These are phyloP conservation scores for Alcis repandata DNA, from an alignment of 2,888 invertebrate genomes.

Conservation along the genomic window DNA sequence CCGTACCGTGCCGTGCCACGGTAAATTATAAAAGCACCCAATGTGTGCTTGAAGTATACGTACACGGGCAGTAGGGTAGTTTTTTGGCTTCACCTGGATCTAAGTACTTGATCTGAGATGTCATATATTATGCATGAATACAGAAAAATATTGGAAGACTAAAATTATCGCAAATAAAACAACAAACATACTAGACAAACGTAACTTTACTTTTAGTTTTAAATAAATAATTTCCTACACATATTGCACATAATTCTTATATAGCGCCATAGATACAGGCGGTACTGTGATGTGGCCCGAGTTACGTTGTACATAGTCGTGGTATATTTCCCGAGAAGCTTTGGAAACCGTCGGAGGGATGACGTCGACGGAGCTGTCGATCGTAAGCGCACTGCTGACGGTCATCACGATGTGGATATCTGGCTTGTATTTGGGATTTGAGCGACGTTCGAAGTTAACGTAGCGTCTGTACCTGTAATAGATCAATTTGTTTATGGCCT, in stretches of 20 bases:
- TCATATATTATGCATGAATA: no score
- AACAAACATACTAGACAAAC: not conserved
- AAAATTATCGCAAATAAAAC: not conserved
- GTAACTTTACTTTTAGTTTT: constrained; percentile 4
- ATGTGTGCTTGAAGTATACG: no score
- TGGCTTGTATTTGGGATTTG: constrained; percentile 81
- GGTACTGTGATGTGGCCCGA: constrained; percentile 70
- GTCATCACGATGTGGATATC: constrained; percentile 86
- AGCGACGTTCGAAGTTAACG: constrained; percentile 88
- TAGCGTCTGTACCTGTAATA: constrained; percentile 85
- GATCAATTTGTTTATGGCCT: not conserved
- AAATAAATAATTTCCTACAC: constrained; percentile 13
- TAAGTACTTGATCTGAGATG: no score
- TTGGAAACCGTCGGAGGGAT: constrained; percentile 89
- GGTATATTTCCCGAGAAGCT: constrained; percentile 89
- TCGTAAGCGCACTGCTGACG: constrained; percentile 88
- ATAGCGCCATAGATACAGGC: constrained; percentile 1
- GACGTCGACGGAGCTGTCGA: constrained; percentile 88
- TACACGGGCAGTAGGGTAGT: no score
- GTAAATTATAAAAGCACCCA: no score
- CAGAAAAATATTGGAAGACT: not conserved
- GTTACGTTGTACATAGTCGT: constrained; percentile 88
- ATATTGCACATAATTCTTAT: constrained; percentile 9
- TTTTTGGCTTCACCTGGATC: no score
- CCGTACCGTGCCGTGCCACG: no score